Percentiles rank a stretch among this genome's conserved stretches.
Evolutionary conservation across 2,113 vertebrate genomes (phyloP).

Genomic region (Ptyas mucosa): DNA sequence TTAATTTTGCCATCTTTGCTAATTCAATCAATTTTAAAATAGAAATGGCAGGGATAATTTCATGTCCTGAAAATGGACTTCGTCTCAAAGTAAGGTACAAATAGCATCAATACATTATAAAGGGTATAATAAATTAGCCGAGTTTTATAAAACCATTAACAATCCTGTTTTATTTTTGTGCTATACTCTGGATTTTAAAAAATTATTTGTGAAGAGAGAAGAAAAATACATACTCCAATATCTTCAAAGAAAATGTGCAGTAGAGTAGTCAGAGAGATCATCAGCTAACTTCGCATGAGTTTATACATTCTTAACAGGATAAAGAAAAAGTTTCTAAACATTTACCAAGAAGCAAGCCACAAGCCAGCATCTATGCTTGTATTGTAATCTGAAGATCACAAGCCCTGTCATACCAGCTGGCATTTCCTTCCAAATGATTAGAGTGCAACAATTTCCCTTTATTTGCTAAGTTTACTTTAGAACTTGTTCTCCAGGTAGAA

Average conservation of each 20-base stretch:
- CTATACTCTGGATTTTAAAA: background rate
- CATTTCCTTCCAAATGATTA: background rate
- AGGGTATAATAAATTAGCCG: background rate
- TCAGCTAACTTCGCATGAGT: background rate
- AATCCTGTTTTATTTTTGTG: background rate
- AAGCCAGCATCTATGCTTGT: background rate
- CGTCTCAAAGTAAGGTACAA: background rate
- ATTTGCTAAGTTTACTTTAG: background rate
- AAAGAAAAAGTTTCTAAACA: background rate
- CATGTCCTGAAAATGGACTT: background rate
- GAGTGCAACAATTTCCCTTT: background rate
- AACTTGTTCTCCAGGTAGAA: background rate
- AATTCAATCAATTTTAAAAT: background rate
- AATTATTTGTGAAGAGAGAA: background rate
- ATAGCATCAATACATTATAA: background rate
- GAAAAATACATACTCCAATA: background rate
- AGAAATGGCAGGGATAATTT: background rate
- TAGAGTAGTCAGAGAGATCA: background rate
- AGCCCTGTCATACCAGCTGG: background rate
- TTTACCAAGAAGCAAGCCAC: background rate
- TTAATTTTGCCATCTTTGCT: background rate
- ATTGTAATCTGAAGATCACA: background rate
- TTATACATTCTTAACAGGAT: background rate
- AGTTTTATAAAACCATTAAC: background rate
- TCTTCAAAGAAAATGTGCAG: background rate